These are phyloP conservation scores for Grantiella picta DNA, from an alignment of 2,113 vertebrate species.

Conservation along the genomic window DNA sequence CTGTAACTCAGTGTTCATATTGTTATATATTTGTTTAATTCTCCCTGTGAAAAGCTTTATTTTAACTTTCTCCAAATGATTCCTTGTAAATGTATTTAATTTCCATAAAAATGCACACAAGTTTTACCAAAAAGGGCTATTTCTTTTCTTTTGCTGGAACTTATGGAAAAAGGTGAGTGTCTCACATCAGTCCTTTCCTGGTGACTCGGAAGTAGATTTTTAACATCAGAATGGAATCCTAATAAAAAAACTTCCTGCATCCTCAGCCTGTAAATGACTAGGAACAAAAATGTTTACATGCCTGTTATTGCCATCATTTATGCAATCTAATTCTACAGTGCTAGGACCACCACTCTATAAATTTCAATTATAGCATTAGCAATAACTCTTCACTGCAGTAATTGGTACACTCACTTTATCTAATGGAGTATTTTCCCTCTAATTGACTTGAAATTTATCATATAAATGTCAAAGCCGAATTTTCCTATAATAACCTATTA, in stretches of 20 bases:
- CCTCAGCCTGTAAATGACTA: neutral
- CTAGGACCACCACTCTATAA: constrained; percentile 60
- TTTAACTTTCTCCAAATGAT: neutral
- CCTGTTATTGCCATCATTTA: constrained; percentile 22
- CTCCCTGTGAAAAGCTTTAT: neutral
- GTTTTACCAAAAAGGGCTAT: neutral
- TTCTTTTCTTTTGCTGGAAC: neutral
- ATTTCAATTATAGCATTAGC: constrained; percentile 77
- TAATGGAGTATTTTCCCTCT: constrained; percentile 78
- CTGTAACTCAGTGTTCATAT: neutral
- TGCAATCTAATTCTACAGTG: constrained; percentile 34
- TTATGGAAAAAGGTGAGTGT: neutral
- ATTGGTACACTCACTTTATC: constrained; percentile 75
- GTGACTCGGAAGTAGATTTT: neutral
- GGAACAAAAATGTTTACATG: constrained; percentile 54
- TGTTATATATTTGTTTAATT: neutral
- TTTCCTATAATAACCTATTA: constrained; percentile 78
- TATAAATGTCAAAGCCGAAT: constrained; percentile 76
- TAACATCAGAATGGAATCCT: neutral
- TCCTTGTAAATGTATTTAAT: neutral
- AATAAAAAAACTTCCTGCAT: neutral
- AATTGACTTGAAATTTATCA: constrained; percentile 81
- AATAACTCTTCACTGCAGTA: constrained; percentile 64
- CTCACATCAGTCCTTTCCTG: neutral
- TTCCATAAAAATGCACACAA: neutral